Percentiles rank a stretch among this genome's conserved stretches.
These are phyloP conservation scores for Bombus impatiens DNA, from an alignment of 1,140 invertebrate species.

Conservation along the genomic window DNA sequence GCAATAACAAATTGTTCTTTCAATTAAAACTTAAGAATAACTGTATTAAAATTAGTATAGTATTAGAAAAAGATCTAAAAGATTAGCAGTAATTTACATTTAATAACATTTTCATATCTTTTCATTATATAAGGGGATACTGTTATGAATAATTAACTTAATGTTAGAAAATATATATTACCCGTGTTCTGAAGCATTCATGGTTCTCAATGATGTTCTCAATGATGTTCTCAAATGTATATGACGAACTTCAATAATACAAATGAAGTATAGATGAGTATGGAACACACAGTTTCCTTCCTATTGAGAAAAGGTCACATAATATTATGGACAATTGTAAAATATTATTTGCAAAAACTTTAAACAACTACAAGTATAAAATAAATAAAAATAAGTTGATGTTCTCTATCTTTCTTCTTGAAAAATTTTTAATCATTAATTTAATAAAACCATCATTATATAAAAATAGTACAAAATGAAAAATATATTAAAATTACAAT, in stretches of 20 bases:
- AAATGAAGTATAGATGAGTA: conserved; percentile 59
- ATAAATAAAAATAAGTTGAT: conserved; percentile 6
- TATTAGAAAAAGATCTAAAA: background rate
- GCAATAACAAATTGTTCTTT: conserved; percentile 9
- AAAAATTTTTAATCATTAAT: background rate
- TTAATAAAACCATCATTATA: background rate
- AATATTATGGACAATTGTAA: conserved; percentile 34
- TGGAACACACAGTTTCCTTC: conserved; percentile 59
- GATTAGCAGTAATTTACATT: background rate
- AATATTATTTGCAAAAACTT: conserved; percentile 12
- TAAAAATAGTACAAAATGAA: background rate
- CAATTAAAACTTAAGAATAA: background rate
- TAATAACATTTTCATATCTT: background rate
- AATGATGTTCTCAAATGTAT: conserved; percentile 41
- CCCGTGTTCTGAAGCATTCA: conserved; percentile 92
- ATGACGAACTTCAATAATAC: conserved; percentile 54
- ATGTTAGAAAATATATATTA: conserved; percentile 79
- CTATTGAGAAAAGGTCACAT: conserved; percentile 59
- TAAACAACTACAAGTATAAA: background rate
- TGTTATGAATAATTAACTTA: background rate
- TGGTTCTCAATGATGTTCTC: conserved; percentile 79
- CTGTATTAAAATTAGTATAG: background rate
- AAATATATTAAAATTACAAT: background rate
- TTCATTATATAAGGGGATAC: background rate
- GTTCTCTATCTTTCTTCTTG: background rate